A percentile compares a stretch with the other conserved stretches of the same genome.
These are phyloP conservation scores for Parapristionchus giblindavisi DNA, from an alignment of 2,888 invertebrate genomes.

Conservation along the genomic window DNA sequence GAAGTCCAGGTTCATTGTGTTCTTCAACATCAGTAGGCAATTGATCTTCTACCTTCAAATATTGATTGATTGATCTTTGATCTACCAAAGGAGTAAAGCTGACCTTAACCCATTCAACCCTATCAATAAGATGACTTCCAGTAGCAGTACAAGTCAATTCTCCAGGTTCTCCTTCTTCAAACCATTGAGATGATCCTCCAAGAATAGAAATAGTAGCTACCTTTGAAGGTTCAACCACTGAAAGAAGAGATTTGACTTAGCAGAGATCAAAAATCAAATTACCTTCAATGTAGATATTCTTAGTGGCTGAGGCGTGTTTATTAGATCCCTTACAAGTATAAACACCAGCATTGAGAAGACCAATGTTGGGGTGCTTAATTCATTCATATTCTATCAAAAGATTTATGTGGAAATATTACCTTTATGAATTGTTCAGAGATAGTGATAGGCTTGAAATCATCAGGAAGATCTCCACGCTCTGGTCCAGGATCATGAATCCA, in stretches of 20 bases:
- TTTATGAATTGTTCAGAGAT: conserved; percentile 67
- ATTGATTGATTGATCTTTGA: neutral
- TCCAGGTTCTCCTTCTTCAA: conserved; percentile 60
- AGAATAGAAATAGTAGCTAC: conserved; percentile 66
- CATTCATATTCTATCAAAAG: neutral
- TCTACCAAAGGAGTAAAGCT: neutral
- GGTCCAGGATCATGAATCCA: conserved; percentile 67
- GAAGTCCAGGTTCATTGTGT: conserved; percentile 66
- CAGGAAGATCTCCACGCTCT: conserved; percentile 68
- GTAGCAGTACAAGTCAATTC: conserved; percentile 67
- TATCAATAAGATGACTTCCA: conserved; percentile 62
- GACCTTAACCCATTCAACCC: conserved; percentile 64
- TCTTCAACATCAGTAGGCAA: conserved; percentile 66
- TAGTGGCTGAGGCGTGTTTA: conserved; percentile 67
- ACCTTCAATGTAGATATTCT: conserved; percentile 68
- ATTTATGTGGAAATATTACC: neutral
- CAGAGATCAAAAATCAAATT: neutral
- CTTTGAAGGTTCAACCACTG: conserved; percentile 66
- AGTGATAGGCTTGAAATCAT: conserved; percentile 68
- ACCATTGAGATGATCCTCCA: conserved; percentile 65
- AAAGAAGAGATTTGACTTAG: conserved; percentile 38
- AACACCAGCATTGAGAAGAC: conserved; percentile 67
- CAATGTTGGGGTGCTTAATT: conserved; percentile 64
- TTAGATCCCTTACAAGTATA: conserved; percentile 72
- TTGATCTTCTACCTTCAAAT: conserved; percentile 50